A percentile compares a stretch with the other conserved stretches of the same genome.
Conservation (phyloP, 1,140 invertebrate genomes). For the Cherax destructor region DNA sequence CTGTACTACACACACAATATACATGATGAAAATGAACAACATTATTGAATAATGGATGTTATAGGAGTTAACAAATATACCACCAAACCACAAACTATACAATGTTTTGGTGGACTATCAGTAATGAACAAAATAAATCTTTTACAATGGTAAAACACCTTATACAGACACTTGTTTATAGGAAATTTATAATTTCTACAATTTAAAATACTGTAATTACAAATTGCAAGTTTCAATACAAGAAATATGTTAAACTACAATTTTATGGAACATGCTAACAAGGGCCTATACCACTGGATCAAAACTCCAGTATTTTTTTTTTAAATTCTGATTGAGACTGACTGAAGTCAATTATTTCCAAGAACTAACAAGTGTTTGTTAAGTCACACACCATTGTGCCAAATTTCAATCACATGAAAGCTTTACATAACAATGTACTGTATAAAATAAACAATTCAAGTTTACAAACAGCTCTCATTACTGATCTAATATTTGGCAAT, state of each 20-base stretch:
- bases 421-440: not conserved
- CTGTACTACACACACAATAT: not conserved
- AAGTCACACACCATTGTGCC: not conserved
- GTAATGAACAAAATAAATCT: not conserved
- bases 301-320: not conserved
- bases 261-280: not conserved
- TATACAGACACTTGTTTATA: not conserved
- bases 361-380: not conserved
- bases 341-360: not conserved
- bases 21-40: constrained; percentile 7
- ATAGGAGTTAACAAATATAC: constrained; percentile 16
- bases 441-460: not conserved
- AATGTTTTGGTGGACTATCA: not conserved
- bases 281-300: not conserved
- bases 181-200: not conserved
- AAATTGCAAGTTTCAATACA: not conserved
- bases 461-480: constrained; percentile 32
- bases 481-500: constrained; percentile 29
- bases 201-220: not conserved
- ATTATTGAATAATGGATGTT: constrained; percentile 6
- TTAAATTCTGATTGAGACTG: not conserved
- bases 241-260: not conserved
- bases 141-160: not conserved
- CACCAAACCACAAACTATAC: constrained; percentile 7
- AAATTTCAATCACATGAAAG: constrained; percentile 3